Percentiles rank a stretch among this genome's conserved stretches.
Evolutionary conservation across 2,888 invertebrate genomes (phyloP).

Genomic region (Coecobrya sp.): DNA sequence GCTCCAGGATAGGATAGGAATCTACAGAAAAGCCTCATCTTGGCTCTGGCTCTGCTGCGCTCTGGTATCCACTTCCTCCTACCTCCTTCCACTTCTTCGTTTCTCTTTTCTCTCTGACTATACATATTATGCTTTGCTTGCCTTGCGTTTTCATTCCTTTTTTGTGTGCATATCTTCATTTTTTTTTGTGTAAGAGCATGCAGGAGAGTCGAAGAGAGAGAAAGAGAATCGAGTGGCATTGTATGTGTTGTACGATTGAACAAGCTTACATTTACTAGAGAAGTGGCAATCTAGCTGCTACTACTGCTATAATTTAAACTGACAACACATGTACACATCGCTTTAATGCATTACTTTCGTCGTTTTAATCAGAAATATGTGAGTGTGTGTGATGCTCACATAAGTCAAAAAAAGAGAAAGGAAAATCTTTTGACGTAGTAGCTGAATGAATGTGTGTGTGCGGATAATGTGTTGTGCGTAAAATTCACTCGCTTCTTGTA

Average conservation of each 20-base stretch:
- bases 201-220: neutral
- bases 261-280: slow-evolving; percentile 1
- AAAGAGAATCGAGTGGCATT: neutral
- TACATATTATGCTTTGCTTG: slow-evolving; percentile 39
- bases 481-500: neutral
- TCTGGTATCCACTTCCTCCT: slow-evolving; percentile 61
- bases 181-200: slow-evolving; percentile 21
- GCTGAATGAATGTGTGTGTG: neutral
- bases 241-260: slow-evolving; percentile 41
- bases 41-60: slow-evolving; percentile 64
- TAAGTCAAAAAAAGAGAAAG: slow-evolving; percentile 25
- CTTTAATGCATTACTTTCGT: slow-evolving; percentile 54
- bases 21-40: slow-evolving; percentile 66
- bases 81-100: slow-evolving; percentile 44
- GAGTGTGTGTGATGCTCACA: slow-evolving; percentile 41
- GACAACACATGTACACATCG: slow-evolving; percentile 70
- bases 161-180: slow-evolving; percentile 66
- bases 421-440: neutral
- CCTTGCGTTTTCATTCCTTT: slow-evolving; percentile 54
- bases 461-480: slow-evolving; percentile 22
- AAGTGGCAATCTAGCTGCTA: slow-evolving; percentile 47
- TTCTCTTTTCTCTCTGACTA: neutral
- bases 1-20: slow-evolving; percentile 58
- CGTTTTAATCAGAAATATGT: slow-evolving; percentile 36
- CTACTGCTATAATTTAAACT: slow-evolving; percentile 57